These are phyloP conservation scores for Papilio gigon DNA, from an alignment of 2,888 invertebrate species.

Conservation along the genomic window DNA sequence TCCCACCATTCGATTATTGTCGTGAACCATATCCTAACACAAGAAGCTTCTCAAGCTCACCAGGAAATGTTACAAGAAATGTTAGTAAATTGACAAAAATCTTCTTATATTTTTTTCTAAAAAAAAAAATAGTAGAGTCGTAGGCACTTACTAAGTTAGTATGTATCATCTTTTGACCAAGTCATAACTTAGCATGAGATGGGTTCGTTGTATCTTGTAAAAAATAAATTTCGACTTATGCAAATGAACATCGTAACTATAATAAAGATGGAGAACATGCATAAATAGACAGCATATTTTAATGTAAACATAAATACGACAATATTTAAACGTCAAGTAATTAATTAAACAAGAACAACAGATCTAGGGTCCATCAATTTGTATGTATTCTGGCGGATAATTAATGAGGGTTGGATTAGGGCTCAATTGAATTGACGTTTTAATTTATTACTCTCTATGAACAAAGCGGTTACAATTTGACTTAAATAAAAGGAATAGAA, in stretches of 20 bases:
- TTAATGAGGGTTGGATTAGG: conserved; percentile 41
- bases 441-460: conserved; percentile 36
- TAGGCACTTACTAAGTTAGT: too few species aligned
- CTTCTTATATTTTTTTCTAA: too few species aligned
- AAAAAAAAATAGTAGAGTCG: too few species aligned
- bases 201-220: too few species aligned
- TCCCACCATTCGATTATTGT: too few species aligned
- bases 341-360: conserved; percentile 39
- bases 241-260: background rate
- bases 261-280: background rate
- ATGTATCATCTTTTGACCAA: too few species aligned
- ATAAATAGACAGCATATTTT: background rate
- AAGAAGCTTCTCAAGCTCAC: too few species aligned
- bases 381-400: conserved; percentile 36
- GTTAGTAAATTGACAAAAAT: too few species aligned
- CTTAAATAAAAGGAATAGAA: background rate
- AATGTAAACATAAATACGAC: conserved; percentile 7
- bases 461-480: conserved; percentile 9
- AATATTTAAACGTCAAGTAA: conserved; percentile 30
- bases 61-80: too few species aligned
- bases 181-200: too few species aligned
- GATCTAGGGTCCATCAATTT: conserved; percentile 37
- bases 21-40: too few species aligned
- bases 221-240: background rate
- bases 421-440: conserved; percentile 32